Percentiles rank a stretch among this genome's conserved stretches.
Conservation (phyloP, 35 echinoderm and acorn worm genomes). For the Apostichopus japonicus region DNA sequence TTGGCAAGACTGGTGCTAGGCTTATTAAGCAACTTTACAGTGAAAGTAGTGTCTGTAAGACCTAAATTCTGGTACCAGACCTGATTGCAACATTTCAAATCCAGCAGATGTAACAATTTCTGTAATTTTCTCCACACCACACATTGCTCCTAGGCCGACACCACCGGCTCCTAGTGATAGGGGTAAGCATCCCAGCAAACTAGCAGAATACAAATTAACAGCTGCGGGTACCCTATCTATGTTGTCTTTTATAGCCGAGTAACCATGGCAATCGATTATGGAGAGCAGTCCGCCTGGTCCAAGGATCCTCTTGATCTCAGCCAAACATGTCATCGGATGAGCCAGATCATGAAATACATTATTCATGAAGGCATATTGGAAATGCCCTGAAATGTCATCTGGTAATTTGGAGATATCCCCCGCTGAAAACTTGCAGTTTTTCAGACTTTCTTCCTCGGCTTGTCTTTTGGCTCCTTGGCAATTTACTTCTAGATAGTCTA, state of each 20-base stretch:
- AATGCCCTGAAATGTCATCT: slow-evolving; percentile 35
- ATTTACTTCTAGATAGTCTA: slow-evolving; percentile 4
- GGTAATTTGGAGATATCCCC: slow-evolving; percentile 50
- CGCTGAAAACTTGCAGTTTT: slow-evolving; percentile 58
- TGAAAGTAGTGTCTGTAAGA: background rate
- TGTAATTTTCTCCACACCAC: slow-evolving; percentile 59
- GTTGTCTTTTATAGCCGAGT: slow-evolving; percentile 56
- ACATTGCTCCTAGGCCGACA: slow-evolving; percentile 58
- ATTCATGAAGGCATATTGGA: slow-evolving; percentile 52
- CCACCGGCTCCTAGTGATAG: slow-evolving; percentile 49
- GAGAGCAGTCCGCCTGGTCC: slow-evolving; percentile 48
- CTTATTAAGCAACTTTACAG: background rate
- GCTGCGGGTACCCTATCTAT: background rate
- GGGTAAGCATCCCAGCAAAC: slow-evolving; percentile 63
- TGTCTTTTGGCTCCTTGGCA: background rate
- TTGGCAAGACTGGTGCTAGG: background rate
- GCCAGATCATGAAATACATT: slow-evolving; percentile 64
- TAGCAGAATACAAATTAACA: slow-evolving; percentile 35
- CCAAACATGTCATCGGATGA: slow-evolving; percentile 49
- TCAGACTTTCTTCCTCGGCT: slow-evolving; percentile 17
- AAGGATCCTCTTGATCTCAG: slow-evolving; percentile 42
- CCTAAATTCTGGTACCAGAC: background rate
- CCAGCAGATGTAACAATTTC: slow-evolving; percentile 12
- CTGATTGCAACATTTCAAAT: slow-evolving; percentile 35
- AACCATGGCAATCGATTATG: slow-evolving; percentile 49